A percentile compares a stretch with the other conserved stretches of the same genome.
Evolutionary conservation across 2,888 invertebrate genomes (phyloP).

Genomic region (Lasioglossum marginatum): DNA sequence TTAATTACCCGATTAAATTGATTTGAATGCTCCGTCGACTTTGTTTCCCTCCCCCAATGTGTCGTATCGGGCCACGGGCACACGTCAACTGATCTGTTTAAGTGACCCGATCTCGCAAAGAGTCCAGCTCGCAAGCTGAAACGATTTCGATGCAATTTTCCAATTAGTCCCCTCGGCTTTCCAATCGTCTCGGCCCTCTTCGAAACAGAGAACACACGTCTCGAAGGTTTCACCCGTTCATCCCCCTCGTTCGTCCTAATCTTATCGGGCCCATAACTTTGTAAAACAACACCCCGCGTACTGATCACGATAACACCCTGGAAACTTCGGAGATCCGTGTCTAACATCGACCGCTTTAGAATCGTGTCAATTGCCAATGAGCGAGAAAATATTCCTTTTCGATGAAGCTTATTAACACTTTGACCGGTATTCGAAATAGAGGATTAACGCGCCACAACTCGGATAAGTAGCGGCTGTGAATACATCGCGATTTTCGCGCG

Average conservation of each 20-base stretch:
- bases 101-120: background rate
- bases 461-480: background rate
- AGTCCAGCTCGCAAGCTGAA: background rate
- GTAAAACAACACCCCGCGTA: background rate
- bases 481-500: background rate
- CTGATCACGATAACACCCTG: background rate
- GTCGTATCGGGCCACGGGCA: background rate
- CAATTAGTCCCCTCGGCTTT: background rate
- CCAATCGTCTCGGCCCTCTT: background rate
- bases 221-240: background rate
- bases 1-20: conserved; percentile 56
- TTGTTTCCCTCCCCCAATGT: background rate
- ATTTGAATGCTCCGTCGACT: conserved; percentile 36
- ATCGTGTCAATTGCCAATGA: background rate
- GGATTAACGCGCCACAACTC: background rate
- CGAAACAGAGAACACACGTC: background rate
- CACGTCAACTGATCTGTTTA: background rate
- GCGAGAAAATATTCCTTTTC: background rate
- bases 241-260: background rate
- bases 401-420: background rate
- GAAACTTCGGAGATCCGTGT: background rate
- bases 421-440: background rate
- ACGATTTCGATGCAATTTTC: conserved; percentile 1
- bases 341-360: background rate
- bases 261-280: background rate